Base-by-base conservation (phyloP, 1,140 invertebrate genomes). In the Panagrolaimus sp. region DNA sequence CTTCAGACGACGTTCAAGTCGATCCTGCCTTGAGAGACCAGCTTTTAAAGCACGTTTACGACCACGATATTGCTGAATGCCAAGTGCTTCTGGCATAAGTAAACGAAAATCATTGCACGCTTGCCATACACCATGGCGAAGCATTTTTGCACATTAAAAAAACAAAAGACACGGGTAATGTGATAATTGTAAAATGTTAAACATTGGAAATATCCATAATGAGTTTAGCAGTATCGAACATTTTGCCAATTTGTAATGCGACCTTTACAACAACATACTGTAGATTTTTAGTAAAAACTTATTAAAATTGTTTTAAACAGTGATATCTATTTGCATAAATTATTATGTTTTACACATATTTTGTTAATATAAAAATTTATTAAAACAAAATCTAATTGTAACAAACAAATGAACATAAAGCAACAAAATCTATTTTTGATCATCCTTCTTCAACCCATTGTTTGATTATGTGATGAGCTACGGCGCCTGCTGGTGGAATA, bases 391-490 rank as follows among this genome's bases (percentile, higher is more conserved):
- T 38, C 32, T 38, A 38, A 38, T 38, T 7, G 7, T 38, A 38
- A 38, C 32, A 38, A 38, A 38, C 32, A 38, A 4, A 2, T 4
- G 7, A 7, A 38, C 32, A 38, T 7, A 38, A 28, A 46, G 47
- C 8, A 32, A 43, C 17, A 28, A 47, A 67, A 47, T 32, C 43
- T 67, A 48, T 67, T 67, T 46, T 47, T 66, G 17, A 10, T n/a
- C 32, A 38, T 4, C 32, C 32, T 38, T 38, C 32, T 38, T 38
- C 5, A 58, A 58, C 58, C 86, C 86, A 88, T 63, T 83, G 71
- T 76, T 83, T 83, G n/a, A 88, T 84, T 15, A 88, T 77, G 63
- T 86, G 82, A 78, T 87, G 85, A 15, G 87, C 87, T 48, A 88
- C 84, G 9, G 87, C 86, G 28, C 86, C 84, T 69, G 73, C 71